These are phyloP conservation scores for Drosophila kambysellisi DNA, from an alignment of 2,888 invertebrate genomes.

Conservation along the genomic window DNA sequence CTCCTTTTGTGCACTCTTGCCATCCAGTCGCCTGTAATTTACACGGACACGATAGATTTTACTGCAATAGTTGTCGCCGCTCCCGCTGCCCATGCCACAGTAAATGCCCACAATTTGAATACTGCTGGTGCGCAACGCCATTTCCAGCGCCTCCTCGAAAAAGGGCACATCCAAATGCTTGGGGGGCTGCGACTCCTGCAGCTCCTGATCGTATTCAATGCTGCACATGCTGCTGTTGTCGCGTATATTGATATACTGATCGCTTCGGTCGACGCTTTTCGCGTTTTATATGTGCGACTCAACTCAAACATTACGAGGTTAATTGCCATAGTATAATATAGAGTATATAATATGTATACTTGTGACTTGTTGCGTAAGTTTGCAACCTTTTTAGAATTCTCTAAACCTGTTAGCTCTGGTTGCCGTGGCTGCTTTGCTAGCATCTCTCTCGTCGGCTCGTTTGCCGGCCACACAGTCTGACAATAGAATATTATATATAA, in stretches of 20 bases:
- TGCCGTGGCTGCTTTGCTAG: constrained; percentile 5
- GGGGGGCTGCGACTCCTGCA: constrained; percentile 47
- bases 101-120: constrained; percentile 54
- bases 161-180: constrained; percentile 70
- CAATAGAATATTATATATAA: constrained; percentile 16
- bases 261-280: constrained; percentile 1
- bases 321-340: constrained; percentile 19
- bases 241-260: constrained; percentile 36
- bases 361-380: background rate
- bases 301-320: constrained; percentile 1
- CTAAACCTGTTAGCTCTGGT: constrained; percentile 35
- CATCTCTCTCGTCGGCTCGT: constrained; percentile 12
- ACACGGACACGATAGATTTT: constrained; percentile 78
- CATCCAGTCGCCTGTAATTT: constrained; percentile 39
- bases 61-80: constrained; percentile 83
- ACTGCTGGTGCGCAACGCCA: constrained; percentile 64
- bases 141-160: constrained; percentile 76
- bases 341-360: constrained; percentile 13
- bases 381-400: constrained; percentile 1
- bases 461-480: constrained; percentile 6
- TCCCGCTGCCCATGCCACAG: constrained; percentile 69
- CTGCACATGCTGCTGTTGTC: constrained; percentile 65
- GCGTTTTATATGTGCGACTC: constrained; percentile 52
- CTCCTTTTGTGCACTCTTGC: background rate
- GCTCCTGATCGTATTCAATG: constrained; percentile 66